Evolutionary conservation across 1,140 invertebrate genomes (phyloP).

Genomic region (Lucilia sericata): DNA sequence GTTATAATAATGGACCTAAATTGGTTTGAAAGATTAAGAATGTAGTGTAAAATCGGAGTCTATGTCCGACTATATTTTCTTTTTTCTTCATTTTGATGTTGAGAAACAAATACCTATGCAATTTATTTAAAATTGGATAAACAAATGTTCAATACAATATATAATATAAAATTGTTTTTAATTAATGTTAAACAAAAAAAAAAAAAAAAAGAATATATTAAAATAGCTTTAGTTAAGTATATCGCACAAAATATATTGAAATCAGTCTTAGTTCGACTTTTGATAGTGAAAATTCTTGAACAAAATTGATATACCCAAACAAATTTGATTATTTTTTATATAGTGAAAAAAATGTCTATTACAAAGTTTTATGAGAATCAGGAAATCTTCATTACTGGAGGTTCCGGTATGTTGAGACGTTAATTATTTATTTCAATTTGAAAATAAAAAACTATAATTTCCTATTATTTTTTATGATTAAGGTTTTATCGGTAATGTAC

Average conservation of each 20-base stretch:
- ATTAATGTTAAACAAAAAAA: neutral
- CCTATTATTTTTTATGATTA: conserved; percentile 65
- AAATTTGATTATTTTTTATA: neutral
- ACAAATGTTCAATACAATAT: neutral
- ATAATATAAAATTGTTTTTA: neutral
- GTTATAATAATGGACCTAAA: too few relatives aligned
- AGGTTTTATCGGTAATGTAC: conserved; percentile 89
- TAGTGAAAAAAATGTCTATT: conserved; percentile 55
- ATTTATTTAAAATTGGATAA: neutral
- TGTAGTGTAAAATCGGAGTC: too few relatives aligned
- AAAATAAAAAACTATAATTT: conserved; percentile 43
- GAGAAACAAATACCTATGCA: too few relatives aligned
- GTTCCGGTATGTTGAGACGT: conserved; percentile 67
- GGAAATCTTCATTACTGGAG: conserved; percentile 78
- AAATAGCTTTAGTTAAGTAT: neutral
- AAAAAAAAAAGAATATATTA: neutral
- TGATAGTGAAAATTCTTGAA: neutral
- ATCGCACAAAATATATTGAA: neutral
- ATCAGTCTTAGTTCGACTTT: neutral
- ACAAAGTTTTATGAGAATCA: conserved; percentile 72
- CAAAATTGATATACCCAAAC: neutral
- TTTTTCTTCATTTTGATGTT: too few relatives aligned
- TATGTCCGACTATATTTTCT: too few relatives aligned
- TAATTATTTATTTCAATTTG: neutral
- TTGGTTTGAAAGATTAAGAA: too few relatives aligned